These are phyloP conservation scores for Pseudoips prasinana DNA, from an alignment of 2,888 invertebrate genomes.

Conservation along the genomic window DNA sequence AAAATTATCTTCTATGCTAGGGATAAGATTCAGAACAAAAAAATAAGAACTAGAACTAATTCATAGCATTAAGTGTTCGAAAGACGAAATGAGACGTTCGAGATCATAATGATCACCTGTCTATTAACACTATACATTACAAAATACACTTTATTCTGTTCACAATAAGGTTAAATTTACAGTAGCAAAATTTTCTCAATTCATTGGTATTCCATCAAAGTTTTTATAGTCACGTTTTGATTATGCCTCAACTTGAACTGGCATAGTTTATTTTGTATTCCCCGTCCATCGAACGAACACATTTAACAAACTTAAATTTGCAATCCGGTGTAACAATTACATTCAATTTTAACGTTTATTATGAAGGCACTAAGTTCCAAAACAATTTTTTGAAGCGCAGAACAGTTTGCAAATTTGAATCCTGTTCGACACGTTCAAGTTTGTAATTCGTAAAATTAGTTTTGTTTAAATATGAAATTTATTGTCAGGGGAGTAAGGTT, in stretches of 20 bases:
- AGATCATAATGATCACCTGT: conserved; percentile 16
- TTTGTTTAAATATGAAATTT: conserved; percentile 22
- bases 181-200: conserved; percentile 23
- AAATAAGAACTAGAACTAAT: conserved; percentile 3
- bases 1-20: too few species aligned
- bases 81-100: conserved; percentile 20
- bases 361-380: conserved; percentile 5
- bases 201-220: conserved; percentile 48
- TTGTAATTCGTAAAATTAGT: conserved; percentile 13
- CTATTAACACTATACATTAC: background rate
- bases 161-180: conserved; percentile 6
- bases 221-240: conserved; percentile 52
- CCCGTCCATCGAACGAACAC: conserved; percentile 48
- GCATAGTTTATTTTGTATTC: conserved; percentile 47
- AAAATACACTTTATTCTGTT: background rate
- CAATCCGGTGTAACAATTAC: conserved; percentile 5
- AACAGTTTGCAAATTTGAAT: conserved; percentile 16
- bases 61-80: conserved; percentile 8
- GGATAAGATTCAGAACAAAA: background rate
- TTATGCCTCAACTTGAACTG: conserved; percentile 25
- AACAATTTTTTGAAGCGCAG: conserved; percentile 1
- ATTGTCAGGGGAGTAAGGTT: conserved; percentile 18
- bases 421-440: conserved; percentile 24
- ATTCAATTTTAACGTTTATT: conserved; percentile 18
- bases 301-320: conserved; percentile 28